Conservation (phyloP, 2,113 vertebrate species). For the Romanogobio albipinnatus region DNA sequence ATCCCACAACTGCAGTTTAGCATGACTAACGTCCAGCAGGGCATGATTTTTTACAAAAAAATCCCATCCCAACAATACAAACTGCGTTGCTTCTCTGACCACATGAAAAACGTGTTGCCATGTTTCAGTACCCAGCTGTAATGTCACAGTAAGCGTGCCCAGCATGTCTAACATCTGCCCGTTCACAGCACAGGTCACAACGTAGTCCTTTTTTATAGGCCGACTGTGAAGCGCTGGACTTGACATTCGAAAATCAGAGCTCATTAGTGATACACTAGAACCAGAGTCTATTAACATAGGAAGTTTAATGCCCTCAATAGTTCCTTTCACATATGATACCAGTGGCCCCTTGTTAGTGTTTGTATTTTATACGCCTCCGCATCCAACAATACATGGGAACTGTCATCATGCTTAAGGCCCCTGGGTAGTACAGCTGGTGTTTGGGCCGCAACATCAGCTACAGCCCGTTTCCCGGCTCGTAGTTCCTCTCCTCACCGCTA, state of each 20-base stretch:
- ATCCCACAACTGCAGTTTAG: no score
- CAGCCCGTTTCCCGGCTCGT: no score
- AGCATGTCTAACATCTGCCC: no score
- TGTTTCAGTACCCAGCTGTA: no score
- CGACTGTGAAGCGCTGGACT: background rate
- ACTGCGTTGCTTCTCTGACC: no score
- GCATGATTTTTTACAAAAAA: no score
- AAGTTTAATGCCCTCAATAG: background rate
- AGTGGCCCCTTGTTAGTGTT: background rate
- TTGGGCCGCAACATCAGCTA: background rate
- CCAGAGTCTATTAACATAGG: background rate
- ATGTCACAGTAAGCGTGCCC: no score
- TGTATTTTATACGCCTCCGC: background rate
- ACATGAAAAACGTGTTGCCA: no score
- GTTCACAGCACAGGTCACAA: no score
- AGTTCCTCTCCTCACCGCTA: no score
- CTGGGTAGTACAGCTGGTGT: background rate
- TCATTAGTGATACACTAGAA: background rate
- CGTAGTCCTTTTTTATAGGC: background rate
- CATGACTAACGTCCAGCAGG: no score
- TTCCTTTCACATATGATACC: constrained; percentile 2
- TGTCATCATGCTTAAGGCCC: background rate
- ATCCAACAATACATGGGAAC: background rate
- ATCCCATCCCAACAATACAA: no score
- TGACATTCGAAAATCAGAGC: background rate